phyloP scores from a whole-genome alignment of 2,797 vertebrate genomes.

The Acanthopagrus latus region DNA sequence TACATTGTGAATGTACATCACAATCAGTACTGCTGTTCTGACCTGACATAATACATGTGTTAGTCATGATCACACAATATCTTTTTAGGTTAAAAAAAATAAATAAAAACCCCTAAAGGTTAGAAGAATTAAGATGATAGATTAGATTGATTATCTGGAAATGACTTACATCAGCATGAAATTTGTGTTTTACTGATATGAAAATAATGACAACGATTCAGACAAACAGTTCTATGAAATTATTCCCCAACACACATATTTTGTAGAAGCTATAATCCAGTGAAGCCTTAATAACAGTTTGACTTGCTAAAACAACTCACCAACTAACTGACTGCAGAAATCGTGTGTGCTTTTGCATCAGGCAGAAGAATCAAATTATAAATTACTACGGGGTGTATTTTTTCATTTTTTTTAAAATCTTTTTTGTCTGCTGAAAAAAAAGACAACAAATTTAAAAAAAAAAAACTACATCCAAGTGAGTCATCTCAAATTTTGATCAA shows the following conservation, averaged over 20 bases:
- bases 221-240: not conserved
- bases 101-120: not conserved
- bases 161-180: not conserved
- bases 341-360: conserved; percentile 41
- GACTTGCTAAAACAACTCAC: conserved; percentile 61
- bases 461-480: conserved; percentile 7
- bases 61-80: not conserved
- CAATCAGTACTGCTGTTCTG: not conserved
- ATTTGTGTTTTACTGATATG: not conserved
- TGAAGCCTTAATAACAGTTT: conserved; percentile 64
- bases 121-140: not conserved
- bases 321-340: conserved; percentile 65
- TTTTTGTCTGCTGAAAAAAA: not conserved
- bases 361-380: conserved; percentile 56
- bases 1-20: no score
- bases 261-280: conserved; percentile 40
- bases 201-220: not conserved
- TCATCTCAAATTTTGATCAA: conserved; percentile 17
- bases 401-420: not conserved
- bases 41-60: not conserved
- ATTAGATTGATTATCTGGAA: not conserved
- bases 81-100: not conserved
- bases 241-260: conserved; percentile 33
- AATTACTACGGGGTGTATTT: conserved; percentile 47
- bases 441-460: no score